phyloP scores from a whole-genome alignment of 1,140 invertebrate species.

The Hycleus phaleratus region DNA sequence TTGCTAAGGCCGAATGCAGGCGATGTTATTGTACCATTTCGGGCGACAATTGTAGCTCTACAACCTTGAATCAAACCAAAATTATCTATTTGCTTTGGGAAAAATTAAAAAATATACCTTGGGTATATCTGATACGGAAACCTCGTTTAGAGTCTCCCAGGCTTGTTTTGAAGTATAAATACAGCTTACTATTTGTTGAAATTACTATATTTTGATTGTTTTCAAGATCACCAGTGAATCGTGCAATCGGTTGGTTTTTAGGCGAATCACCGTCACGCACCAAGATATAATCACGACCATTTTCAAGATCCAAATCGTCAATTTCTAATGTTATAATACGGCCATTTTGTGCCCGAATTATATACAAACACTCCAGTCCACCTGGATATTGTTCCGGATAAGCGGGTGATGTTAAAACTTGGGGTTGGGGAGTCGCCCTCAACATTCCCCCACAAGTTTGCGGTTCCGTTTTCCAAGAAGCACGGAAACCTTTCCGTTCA shows the following conservation, averaged over 20 bases:
- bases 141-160: constrained; percentile 80
- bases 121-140: constrained; percentile 66
- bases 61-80: constrained; percentile 46
- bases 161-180: constrained; percentile 88
- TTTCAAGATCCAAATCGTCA: constrained; percentile 82
- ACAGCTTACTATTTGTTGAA: constrained; percentile 82
- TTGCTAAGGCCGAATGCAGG: constrained; percentile 76
- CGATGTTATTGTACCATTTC: constrained; percentile 78
- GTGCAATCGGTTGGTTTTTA: constrained; percentile 72
- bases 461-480: constrained; percentile 89
- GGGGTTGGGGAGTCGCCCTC: constrained; percentile 72
- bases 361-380: constrained; percentile 88
- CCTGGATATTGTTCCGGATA: constrained; percentile 90
- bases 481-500: constrained; percentile 88
- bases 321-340: constrained; percentile 84
- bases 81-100: neutral
- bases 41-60: constrained; percentile 67
- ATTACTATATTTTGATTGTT: constrained; percentile 80
- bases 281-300: constrained; percentile 77
- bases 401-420: constrained; percentile 78
- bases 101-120: constrained; percentile 3
- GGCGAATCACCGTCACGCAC: constrained; percentile 84
- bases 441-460: constrained; percentile 80
- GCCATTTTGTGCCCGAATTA: constrained; percentile 79
- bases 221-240: constrained; percentile 67